phyloP scores from a whole-genome alignment of 2,113 vertebrate species.

The Chamaetylas fuelleborni region DNA sequence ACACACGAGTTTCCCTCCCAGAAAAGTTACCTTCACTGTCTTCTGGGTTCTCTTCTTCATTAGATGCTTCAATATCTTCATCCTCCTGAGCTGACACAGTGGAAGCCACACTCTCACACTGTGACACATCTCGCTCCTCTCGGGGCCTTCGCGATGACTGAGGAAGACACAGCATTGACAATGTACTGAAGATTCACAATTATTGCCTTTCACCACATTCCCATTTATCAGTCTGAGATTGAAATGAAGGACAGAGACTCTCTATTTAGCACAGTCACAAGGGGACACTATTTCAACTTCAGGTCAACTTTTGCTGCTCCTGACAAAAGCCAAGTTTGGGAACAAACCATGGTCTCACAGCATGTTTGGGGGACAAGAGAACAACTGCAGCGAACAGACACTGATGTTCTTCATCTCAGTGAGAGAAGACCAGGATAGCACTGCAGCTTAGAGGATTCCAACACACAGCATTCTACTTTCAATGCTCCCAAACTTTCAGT shows the following conservation, averaged over 20 bases:
- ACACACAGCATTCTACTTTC: neutral
- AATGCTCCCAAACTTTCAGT: neutral
- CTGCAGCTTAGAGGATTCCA: neutral
- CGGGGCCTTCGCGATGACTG: slow-evolving; percentile 84
- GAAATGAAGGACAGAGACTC: neutral
- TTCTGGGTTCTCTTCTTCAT: slow-evolving; percentile 93
- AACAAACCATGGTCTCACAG: neutral
- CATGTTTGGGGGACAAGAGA: neutral
- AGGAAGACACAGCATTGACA: neutral
- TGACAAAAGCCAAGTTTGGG: neutral
- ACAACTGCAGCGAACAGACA: neutral
- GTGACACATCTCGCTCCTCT: slow-evolving; percentile 89
- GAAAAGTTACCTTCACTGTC: slow-evolving; percentile 89
- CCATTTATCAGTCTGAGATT: neutral
- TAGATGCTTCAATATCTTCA: slow-evolving; percentile 84
- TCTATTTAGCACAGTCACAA: neutral
- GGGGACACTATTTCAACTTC: neutral
- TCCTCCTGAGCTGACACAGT: slow-evolving; percentile 90
- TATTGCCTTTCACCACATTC: neutral
- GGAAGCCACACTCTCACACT: slow-evolving; percentile 89
- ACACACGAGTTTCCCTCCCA: neutral
- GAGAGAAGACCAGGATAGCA: neutral
- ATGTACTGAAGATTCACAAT: neutral
- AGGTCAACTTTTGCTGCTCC: neutral
- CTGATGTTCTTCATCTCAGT: neutral